phyloP scores from a whole-genome alignment of 2,888 invertebrate species.

The Dastarcus helophoroides region DNA sequence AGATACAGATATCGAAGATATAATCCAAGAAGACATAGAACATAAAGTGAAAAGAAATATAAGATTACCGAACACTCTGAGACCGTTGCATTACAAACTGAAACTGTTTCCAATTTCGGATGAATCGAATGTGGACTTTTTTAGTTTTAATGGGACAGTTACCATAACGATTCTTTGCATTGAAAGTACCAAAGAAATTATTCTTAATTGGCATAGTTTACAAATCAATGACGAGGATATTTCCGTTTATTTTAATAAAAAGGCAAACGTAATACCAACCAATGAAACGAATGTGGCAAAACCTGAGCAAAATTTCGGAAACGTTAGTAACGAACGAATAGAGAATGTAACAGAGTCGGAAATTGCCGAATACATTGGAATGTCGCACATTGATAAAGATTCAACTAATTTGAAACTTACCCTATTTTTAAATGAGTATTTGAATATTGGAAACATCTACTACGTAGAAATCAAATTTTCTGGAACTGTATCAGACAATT shows the following conservation, averaged over 20 bases:
- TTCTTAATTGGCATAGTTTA: conserved; percentile 29
- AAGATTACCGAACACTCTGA: conserved; percentile 23
- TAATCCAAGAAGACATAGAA: conserved; percentile 28
- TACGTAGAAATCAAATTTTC: conserved; percentile 44
- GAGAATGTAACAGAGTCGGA: too few species aligned
- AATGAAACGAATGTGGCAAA: too few species aligned
- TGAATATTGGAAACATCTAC: conserved; percentile 43
- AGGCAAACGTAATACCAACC: too few species aligned
- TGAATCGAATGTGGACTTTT: conserved; percentile 24
- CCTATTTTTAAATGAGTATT: conserved; percentile 33
- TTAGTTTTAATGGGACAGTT: conserved; percentile 30
- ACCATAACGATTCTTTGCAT: conserved; percentile 27
- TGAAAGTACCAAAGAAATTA: conserved; percentile 26
- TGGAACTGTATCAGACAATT: conserved; percentile 46
- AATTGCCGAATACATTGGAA: too few species aligned
- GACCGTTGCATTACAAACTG: conserved; percentile 28
- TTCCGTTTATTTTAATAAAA: neutral
- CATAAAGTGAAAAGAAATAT: conserved; percentile 24
- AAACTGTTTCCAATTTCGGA: conserved; percentile 30
- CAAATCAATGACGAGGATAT: conserved; percentile 24
- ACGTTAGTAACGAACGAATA: too few species aligned
- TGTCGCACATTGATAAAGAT: too few species aligned
- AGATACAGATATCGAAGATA: conserved; percentile 29
- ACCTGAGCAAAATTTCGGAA: too few species aligned
- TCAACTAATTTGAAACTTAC: too few species aligned